Evolutionary conservation across 1,140 invertebrate genomes (phyloP).

Genomic region (Apis florea): DNA sequence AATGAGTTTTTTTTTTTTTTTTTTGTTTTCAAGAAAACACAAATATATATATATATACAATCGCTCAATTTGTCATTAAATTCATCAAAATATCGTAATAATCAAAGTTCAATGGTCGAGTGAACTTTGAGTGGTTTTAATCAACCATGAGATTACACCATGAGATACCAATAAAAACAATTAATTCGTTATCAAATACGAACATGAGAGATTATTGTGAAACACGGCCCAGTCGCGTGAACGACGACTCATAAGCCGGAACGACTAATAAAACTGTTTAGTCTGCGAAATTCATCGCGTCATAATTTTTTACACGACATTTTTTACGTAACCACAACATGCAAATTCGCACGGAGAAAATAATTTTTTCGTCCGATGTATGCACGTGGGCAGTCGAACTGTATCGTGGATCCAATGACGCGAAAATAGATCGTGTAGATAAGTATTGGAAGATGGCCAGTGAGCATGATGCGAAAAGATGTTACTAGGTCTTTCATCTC

Average conservation of each 20-base stretch:
- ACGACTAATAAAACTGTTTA: background rate
- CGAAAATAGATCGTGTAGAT: conserved; percentile 30
- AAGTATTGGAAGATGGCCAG: conserved; percentile 28
- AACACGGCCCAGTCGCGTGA: background rate
- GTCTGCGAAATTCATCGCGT: background rate
- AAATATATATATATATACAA: background rate
- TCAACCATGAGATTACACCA: background rate
- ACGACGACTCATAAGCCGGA: background rate
- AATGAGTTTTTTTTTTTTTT: background rate
- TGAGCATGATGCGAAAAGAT: background rate
- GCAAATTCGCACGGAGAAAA: background rate
- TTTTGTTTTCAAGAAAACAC: background rate
- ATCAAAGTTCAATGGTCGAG: background rate
- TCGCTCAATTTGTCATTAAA: background rate
- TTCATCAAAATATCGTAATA: background rate
- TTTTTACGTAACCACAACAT: background rate
- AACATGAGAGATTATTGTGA: background rate
- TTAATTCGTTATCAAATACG: background rate
- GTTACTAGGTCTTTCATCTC: background rate
- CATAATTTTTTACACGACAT: background rate
- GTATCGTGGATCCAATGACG: background rate
- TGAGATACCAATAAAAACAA: background rate
- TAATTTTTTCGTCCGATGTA: background rate
- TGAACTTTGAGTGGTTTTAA: background rate
- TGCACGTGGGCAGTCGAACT: background rate